Evolutionary conservation across 2,888 invertebrate genomes (phyloP).

Genomic region (Pseudoips prasinana): DNA sequence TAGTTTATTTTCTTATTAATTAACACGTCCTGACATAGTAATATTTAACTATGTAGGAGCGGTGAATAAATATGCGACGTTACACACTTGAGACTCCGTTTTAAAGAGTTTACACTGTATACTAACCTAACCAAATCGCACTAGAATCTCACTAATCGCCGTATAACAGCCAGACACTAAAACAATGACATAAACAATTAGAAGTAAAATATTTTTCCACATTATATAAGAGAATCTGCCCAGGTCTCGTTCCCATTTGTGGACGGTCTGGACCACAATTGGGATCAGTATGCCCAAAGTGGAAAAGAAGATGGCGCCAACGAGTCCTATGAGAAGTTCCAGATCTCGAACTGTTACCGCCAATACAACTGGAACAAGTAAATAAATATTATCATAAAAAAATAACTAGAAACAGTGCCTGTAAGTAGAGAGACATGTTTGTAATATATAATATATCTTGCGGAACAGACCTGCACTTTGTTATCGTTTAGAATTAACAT

Average conservation of each 20-base stretch:
- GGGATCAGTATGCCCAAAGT: conserved; percentile 89
- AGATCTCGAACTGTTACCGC: conserved; percentile 91
- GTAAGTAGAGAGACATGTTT: too few relatives aligned
- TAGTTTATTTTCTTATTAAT: too few relatives aligned
- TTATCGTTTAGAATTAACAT: too few relatives aligned
- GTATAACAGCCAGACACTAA: conserved; percentile 63
- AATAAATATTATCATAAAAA: neutral
- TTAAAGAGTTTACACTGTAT: too few relatives aligned
- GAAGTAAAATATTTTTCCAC: conserved; percentile 82
- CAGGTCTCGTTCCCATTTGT: conserved; percentile 85
- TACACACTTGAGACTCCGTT: too few relatives aligned
- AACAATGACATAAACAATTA: conserved; percentile 57
- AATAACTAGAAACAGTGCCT: neutral
- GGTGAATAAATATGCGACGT: too few relatives aligned
- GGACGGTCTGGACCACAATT: conserved; percentile 87
- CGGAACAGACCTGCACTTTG: too few relatives aligned
- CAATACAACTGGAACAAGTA: conserved; percentile 82
- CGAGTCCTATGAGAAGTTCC: conserved; percentile 92
- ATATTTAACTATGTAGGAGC: too few relatives aligned
- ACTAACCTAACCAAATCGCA: conserved; percentile 31
- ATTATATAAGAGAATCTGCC: conserved; percentile 85
- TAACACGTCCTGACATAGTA: too few relatives aligned
- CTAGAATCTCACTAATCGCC: conserved; percentile 48
- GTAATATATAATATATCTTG: too few relatives aligned
- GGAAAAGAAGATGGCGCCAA: conserved; percentile 90